phyloP scores from a whole-genome alignment of 2,888 invertebrate species.

The Aquatica leii region DNA sequence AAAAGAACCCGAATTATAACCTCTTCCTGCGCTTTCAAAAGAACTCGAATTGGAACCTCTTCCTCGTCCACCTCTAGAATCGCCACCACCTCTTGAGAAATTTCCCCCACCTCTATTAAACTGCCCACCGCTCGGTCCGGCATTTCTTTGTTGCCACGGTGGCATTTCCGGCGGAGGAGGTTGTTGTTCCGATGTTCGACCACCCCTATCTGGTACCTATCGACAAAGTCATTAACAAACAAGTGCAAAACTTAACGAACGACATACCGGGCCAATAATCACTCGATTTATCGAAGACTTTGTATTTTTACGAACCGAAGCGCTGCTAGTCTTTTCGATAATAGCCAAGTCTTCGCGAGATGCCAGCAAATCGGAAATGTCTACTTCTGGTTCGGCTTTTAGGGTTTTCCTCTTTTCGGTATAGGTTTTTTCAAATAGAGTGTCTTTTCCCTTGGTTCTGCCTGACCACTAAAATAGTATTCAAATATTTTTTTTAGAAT shows the following conservation, averaged over 20 bases:
- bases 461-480: conserved; percentile 77
- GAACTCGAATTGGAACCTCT: conserved; percentile 6
- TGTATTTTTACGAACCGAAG: conserved; percentile 85
- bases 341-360: conserved; percentile 84
- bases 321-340: conserved; percentile 93
- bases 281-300: conserved; percentile 85
- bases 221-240: too few species aligned
- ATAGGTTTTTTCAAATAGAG: conserved; percentile 71
- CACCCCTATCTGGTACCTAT: conserved; percentile 93
- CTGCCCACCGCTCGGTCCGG: conserved; percentile 62
- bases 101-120: conserved; percentile 59
- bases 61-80: conserved; percentile 11
- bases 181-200: conserved; percentile 88
- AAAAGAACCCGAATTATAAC: conserved; percentile 45
- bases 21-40: conserved; percentile 40
- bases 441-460: conserved; percentile 75
- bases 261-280: conserved; percentile 83
- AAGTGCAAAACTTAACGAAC: too few species aligned
- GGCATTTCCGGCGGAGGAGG: conserved; percentile 98
- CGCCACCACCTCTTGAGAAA: conserved; percentile 43
- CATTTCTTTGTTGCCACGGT: conserved; percentile 81
- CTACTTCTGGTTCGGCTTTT: conserved; percentile 70
- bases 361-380: conserved; percentile 81
- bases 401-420: conserved; percentile 63
- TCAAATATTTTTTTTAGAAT: conserved; percentile 40